Base-by-base conservation (phyloP, 2,888 invertebrate genomes). In the Tenthredo livida region DNA sequence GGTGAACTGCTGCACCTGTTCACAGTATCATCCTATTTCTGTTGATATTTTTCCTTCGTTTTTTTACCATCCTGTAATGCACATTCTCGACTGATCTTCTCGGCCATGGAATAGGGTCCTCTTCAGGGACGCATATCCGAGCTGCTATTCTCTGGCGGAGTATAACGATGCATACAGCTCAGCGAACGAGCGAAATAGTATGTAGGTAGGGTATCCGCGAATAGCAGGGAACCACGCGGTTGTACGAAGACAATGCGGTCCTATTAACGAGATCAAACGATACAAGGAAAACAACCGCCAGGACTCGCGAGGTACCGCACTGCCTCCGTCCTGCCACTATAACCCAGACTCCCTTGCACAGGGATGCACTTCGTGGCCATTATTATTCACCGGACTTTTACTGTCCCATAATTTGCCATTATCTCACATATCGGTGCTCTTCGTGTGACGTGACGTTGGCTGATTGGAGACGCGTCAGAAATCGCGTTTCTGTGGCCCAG, bases 201-300 rank as follows among this genome's bases (percentile, higher is more conserved):
- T 37, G 47, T 15, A 25, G 25, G 67, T 33, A 29, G 67, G 67
- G 73, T 73, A 77, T 77, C 54, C 54, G 77, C 77, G 77, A 54
- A 77, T 77, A 77, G 77, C 77, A 50, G 77, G 77, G 77, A 54
- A 77, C 54, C 54, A 77, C 54, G 17, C 67, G 80, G 80, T 40
- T 50, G 80, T 80, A 80, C 80, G 80, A 88, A 89, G 90, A 91
- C 90, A 91, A 91, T 91, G 90, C 90, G 89, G 90, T 90, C 90
- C 91, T 91, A 91, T 91, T 91, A 91, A 91, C 91, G 90, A 91
- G 91, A 91, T 91, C 91, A 90, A 91, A 91, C 90, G 90, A 90
- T 91, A 90, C 90, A 91, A 86, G 89, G 85, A 80, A 86, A 87
- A 90, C 89, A 89, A 90, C 90, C 89, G 90, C 89, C 90, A 87